Percentiles rank a stretch among this genome's conserved stretches.
These are phyloP conservation scores for Melanerpes aurifrons DNA, from an alignment of 2,113 vertebrate species.

Conservation along the genomic window DNA sequence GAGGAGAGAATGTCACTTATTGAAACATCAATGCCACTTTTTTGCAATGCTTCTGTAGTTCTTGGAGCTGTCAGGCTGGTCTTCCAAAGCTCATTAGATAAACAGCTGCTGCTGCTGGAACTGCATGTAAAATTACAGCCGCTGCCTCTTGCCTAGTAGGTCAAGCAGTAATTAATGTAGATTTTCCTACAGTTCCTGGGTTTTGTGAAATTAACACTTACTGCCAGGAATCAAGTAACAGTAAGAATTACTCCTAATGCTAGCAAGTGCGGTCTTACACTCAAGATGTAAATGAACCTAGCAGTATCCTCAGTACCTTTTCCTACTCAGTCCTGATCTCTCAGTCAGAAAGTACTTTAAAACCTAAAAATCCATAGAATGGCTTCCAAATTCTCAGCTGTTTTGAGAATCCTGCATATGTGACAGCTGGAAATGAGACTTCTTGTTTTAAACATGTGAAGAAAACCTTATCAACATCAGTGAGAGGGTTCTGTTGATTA, in stretches of 20 bases:
- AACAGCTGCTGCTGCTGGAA: constrained; percentile 18
- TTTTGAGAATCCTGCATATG: constrained; percentile 2
- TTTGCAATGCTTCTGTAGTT: not conserved
- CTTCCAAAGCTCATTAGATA: constrained; percentile 29
- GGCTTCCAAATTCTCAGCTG: not conserved
- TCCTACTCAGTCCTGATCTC: not conserved
- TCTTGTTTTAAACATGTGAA: not conserved
- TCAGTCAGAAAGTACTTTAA: not conserved
- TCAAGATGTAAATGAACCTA: not conserved
- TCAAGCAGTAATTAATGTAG: not conserved
- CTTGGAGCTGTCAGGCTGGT: not conserved
- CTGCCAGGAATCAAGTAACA: not conserved
- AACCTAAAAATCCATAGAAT: not conserved
- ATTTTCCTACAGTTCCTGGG: not conserved
- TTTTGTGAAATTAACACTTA: not conserved
- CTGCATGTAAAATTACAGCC: not conserved
- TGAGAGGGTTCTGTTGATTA: constrained; percentile 3
- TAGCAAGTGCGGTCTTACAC: not conserved
- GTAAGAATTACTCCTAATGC: not conserved
- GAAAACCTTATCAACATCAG: not conserved
- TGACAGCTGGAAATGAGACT: not conserved
- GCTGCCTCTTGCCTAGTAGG: not conserved
- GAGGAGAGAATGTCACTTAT: not conserved
- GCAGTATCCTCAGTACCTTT: not conserved
- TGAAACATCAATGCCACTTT: constrained; percentile 13